These are phyloP conservation scores for Eristalis intricaria DNA, from an alignment of 2,888 invertebrate genomes.

Conservation along the genomic window DNA sequence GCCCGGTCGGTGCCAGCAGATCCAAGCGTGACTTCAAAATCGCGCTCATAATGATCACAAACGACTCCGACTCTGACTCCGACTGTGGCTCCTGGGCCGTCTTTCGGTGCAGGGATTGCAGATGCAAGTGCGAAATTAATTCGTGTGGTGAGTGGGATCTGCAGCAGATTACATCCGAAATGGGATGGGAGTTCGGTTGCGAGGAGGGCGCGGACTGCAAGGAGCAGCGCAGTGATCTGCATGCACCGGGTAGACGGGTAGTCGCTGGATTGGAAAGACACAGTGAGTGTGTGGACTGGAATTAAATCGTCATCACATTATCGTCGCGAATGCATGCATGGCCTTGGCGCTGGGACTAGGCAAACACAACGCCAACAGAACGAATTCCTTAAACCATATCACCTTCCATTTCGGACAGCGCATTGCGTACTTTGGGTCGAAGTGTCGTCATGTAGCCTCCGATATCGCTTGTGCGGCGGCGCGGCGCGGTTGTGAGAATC, in stretches of 20 bases:
- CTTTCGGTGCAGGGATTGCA: conserved; percentile 38
- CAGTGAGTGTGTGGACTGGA: conserved; percentile 49
- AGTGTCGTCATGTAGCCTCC: conserved; percentile 4
- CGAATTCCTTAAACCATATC: conserved; percentile 49
- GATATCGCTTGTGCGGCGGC: neutral
- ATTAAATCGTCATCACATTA: conserved; percentile 71
- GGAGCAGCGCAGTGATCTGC: too few species aligned
- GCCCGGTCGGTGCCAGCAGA: neutral
- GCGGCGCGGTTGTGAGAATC: too few species aligned
- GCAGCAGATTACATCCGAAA: conserved; percentile 59
- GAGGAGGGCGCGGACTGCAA: neutral
- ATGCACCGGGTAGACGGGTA: neutral
- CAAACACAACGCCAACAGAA: conserved; percentile 13
- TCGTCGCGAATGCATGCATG: conserved; percentile 61
- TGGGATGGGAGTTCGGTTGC: conserved; percentile 7
- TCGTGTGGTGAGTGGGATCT: conserved; percentile 71
- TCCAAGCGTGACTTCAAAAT: conserved; percentile 71
- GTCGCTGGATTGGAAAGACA: neutral
- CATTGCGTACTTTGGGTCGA: conserved; percentile 21
- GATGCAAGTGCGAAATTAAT: conserved; percentile 71
- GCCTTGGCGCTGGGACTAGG: conserved; percentile 60
- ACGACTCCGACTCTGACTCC: conserved; percentile 44
- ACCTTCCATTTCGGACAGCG: conserved; percentile 22
- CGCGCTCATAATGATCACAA: conserved; percentile 72
- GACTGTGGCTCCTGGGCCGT: conserved; percentile 4